These are phyloP conservation scores for Cryptosula pallasiana DNA, from an alignment of 2,888 invertebrate genomes.

Conservation along the genomic window DNA sequence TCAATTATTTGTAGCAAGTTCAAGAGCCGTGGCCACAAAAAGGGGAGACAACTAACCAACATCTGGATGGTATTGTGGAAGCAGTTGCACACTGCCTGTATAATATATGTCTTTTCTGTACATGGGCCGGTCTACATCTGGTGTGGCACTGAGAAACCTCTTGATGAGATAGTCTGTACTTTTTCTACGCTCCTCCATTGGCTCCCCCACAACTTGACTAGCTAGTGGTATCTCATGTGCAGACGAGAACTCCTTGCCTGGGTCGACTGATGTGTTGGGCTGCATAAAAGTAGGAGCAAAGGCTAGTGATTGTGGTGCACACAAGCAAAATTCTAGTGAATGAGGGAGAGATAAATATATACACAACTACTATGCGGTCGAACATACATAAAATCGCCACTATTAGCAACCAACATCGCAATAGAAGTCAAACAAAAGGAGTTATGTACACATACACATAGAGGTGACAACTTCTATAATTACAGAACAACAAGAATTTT, in stretches of 20 bases:
- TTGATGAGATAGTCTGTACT: conserved; percentile 3
- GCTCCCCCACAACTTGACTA: neutral
- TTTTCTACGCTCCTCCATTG: neutral
- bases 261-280: neutral
- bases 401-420: too few species aligned
- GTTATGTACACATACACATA: too few species aligned
- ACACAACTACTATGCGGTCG: too few species aligned
- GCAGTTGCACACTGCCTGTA: conserved; percentile 12
- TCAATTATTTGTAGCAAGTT: neutral
- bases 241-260: conserved; percentile 3
- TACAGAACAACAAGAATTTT: too few species aligned
- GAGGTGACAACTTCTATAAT: too few species aligned
- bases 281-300: neutral
- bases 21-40: too few species aligned
- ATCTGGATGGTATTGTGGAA: conserved; percentile 2
- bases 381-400: too few species aligned
- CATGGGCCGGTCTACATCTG: conserved; percentile 20
- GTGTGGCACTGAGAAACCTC: conserved; percentile 12
- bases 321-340: too few species aligned
- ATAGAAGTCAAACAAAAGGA: too few species aligned
- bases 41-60: neutral
- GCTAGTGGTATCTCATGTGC: neutral
- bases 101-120: conserved; percentile 18
- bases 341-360: too few species aligned
- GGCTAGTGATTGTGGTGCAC: too few species aligned